A percentile compares a stretch with the other conserved stretches of the same genome.
These are phyloP conservation scores for Opisthocomus hoazin DNA, from an alignment of 2,113 vertebrate genomes.

Conservation along the genomic window DNA sequence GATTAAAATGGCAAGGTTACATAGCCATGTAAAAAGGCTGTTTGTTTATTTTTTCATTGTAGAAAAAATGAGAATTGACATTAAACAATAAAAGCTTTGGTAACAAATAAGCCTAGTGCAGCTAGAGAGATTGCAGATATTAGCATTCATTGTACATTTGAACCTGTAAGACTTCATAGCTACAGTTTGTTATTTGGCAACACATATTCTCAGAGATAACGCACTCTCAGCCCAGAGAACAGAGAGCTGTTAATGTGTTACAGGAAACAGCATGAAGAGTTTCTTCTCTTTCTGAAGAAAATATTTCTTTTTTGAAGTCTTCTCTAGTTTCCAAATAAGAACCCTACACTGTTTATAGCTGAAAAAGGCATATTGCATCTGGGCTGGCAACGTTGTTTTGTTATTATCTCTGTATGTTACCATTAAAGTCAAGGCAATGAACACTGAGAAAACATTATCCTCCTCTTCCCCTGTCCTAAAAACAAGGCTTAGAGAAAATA, in stretches of 20 bases:
- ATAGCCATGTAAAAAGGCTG: neutral
- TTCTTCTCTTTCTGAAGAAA: neutral
- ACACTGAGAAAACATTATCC: constrained; percentile 44
- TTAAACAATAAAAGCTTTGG: neutral
- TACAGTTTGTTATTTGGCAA: neutral
- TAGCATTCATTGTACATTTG: neutral
- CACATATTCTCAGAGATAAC: neutral
- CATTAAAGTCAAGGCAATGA: constrained; percentile 49
- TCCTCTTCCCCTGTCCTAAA: neutral
- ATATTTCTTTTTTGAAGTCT: neutral
- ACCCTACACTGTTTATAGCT: neutral
- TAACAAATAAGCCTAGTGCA: neutral
- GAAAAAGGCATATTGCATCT: neutral
- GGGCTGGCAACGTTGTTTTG: neutral
- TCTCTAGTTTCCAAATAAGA: neutral
- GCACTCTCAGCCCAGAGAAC: neutral
- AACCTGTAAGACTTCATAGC: neutral
- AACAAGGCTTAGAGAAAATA: constrained; percentile 54
- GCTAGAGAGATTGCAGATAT: neutral
- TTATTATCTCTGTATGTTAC: constrained; percentile 22
- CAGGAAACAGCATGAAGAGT: neutral
- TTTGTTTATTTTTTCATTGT: neutral
- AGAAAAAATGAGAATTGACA: neutral
- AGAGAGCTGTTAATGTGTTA: neutral
- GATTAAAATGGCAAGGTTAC: neutral